phyloP scores from a whole-genome alignment of 2,797 vertebrate genomes.

The Naso thynnoides region DNA sequence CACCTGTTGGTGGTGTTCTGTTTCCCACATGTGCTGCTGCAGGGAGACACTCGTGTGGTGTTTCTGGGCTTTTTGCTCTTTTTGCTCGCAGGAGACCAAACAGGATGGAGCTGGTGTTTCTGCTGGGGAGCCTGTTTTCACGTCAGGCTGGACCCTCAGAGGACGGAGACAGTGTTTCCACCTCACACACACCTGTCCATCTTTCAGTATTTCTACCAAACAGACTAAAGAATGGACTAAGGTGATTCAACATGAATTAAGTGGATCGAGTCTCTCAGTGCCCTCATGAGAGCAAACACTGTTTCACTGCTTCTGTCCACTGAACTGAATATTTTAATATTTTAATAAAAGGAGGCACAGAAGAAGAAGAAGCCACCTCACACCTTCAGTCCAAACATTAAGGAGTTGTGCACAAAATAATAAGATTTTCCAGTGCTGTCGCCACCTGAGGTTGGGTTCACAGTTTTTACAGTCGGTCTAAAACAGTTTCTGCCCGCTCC shows the following conservation, averaged over 20 bases:
- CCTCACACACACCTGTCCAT: constrained; percentile 24
- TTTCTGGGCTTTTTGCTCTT: constrained; percentile 33
- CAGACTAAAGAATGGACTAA: constrained; percentile 7
- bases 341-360: constrained; percentile 1
- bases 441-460: constrained; percentile 3
- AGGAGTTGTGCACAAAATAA: constrained; percentile 30
- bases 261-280: constrained; percentile 1
- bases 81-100: constrained; percentile 1
- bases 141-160: constrained; percentile 15
- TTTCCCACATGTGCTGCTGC: constrained; percentile 59
- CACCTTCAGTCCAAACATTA: constrained; percentile 25
- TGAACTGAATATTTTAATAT: constrained; percentile 44
- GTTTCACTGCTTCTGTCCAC: constrained; percentile 37
- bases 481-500: neutral
- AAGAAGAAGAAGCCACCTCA: constrained; percentile 28
- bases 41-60: constrained; percentile 21
- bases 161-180: constrained; percentile 6
- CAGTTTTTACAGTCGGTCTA: constrained; percentile 8
- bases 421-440: constrained; percentile 4
- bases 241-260: constrained; percentile 26
- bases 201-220: constrained; percentile 50
- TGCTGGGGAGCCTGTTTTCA: constrained; percentile 16
- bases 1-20: constrained; percentile 60
- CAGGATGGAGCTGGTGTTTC: constrained; percentile 18
- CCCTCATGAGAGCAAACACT: constrained; percentile 19